Evolutionary conservation across 2,797 vertebrate genomes (phyloP).

Genomic region (Columba guinea): DNA sequence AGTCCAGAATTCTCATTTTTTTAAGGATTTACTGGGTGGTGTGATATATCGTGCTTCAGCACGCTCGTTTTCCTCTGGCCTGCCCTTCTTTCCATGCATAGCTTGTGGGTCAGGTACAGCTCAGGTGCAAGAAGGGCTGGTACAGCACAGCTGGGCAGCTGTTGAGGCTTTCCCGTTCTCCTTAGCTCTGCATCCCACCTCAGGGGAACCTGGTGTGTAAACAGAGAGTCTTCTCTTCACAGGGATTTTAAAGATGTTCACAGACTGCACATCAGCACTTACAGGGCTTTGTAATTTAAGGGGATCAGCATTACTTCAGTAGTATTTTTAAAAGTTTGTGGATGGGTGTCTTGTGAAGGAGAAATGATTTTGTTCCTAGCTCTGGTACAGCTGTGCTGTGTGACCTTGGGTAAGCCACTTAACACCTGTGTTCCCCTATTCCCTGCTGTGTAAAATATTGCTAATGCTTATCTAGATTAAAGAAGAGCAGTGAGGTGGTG

Average conservation of each 20-base stretch:
- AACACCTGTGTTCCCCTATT: slow-evolving; percentile 4
- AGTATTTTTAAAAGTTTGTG: not conserved
- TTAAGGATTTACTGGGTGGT: not conserved
- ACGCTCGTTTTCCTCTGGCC: not conserved
- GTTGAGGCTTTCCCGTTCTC: not conserved
- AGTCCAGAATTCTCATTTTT: not conserved
- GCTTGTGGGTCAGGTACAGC: not conserved
- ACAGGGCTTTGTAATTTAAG: not conserved
- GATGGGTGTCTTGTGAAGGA: not conserved
- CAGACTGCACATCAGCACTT: not conserved
- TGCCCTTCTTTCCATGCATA: not conserved
- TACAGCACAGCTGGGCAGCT: not conserved
- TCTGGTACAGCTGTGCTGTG: not conserved
- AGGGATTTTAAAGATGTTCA: not conserved
- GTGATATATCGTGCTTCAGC: not conserved
- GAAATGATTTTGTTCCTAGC: not conserved
- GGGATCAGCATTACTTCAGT: not conserved
- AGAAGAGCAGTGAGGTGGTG: slow-evolving; percentile 17
- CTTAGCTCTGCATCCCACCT: not conserved
- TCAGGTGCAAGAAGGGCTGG: not conserved
- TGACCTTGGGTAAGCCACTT: slow-evolving; percentile 44
- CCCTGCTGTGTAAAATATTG: slow-evolving; percentile 43
- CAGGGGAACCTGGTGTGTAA: not conserved
- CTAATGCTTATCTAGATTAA: slow-evolving; percentile 54
- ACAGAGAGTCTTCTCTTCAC: not conserved